Conservation (phyloP, 2,797 vertebrate species). For the Ctenopoma kingsleyae region DNA sequence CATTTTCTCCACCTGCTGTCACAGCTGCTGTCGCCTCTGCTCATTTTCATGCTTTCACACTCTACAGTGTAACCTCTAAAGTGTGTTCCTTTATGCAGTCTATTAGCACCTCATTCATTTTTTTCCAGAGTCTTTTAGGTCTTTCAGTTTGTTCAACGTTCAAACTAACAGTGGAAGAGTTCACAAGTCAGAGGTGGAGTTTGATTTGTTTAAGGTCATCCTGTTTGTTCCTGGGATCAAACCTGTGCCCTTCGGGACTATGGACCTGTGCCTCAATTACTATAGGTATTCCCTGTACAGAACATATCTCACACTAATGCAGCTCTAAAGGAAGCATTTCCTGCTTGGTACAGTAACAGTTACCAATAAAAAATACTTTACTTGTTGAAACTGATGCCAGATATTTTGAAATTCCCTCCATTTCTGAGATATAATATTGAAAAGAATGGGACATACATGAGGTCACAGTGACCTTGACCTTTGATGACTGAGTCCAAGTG, state of each 20-base stretch:
- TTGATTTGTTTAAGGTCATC: background rate
- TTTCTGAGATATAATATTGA: too few species aligned
- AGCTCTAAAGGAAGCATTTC: too few species aligned
- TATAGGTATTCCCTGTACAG: background rate
- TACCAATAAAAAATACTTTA: too few species aligned
- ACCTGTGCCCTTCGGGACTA: conserved; percentile 6
- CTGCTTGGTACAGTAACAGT: too few species aligned
- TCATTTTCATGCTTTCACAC: background rate
- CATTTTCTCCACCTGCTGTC: conserved; percentile 61
- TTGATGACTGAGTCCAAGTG: too few species aligned
- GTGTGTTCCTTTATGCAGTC: background rate
- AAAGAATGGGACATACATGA: too few species aligned
- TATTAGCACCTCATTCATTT: background rate
- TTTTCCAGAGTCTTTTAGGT: background rate
- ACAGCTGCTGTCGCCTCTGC: conserved; percentile 27
- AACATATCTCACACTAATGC: background rate
- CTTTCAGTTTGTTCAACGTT: background rate
- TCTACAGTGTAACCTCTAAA: background rate
- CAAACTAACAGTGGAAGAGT: background rate
- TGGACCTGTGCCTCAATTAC: background rate
- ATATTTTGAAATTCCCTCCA: too few species aligned
- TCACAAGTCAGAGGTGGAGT: background rate
- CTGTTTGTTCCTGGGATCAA: background rate
- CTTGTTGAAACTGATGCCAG: too few species aligned
- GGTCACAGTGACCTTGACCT: too few species aligned